Conservation (phyloP, 2,797 vertebrate genomes). For the Jordanella pulchra region DNA sequence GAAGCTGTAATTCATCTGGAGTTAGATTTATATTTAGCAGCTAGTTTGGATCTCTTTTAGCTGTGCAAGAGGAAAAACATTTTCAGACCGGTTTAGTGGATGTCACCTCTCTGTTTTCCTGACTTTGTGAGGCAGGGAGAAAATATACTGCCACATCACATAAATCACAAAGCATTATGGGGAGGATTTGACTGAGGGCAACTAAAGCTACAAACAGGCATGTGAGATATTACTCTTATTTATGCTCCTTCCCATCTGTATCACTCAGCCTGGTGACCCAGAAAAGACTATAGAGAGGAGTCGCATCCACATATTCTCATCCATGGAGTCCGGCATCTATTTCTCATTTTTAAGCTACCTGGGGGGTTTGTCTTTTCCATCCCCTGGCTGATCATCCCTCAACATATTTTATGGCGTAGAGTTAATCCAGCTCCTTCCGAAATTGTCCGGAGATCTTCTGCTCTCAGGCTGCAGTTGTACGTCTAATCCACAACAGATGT, state of each 20-base stretch:
- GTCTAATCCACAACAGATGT: constrained; percentile 44
- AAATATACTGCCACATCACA: constrained; percentile 57
- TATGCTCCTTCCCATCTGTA: constrained; percentile 53
- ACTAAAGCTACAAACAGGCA: constrained; percentile 59
- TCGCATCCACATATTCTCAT: constrained; percentile 52
- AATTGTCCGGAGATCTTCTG: constrained; percentile 44
- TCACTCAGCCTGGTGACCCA: constrained; percentile 60
- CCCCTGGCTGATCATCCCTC: constrained; percentile 69
- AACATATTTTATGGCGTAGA: constrained; percentile 47
- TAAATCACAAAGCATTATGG: constrained; percentile 71
- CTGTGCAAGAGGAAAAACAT: constrained; percentile 23
- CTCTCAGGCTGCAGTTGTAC: constrained; percentile 37
- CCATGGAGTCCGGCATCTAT: constrained; percentile 41
- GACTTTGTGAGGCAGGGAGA: constrained; percentile 39
- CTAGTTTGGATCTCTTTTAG: constrained; percentile 22
- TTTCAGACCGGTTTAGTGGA: constrained; percentile 19
- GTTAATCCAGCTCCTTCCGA: constrained; percentile 45
- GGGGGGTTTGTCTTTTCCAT: constrained; percentile 33
- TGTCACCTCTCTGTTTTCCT: constrained; percentile 35
- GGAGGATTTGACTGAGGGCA: constrained; percentile 69
- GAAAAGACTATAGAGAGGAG: constrained; percentile 56
- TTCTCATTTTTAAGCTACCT: constrained; percentile 36
- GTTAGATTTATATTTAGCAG: constrained; percentile 39
- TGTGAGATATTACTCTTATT: constrained; percentile 67
- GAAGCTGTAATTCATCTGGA: constrained; percentile 36